These are phyloP conservation scores for Musca vetustissima DNA, from an alignment of 1,140 invertebrate genomes.

Conservation along the genomic window DNA sequence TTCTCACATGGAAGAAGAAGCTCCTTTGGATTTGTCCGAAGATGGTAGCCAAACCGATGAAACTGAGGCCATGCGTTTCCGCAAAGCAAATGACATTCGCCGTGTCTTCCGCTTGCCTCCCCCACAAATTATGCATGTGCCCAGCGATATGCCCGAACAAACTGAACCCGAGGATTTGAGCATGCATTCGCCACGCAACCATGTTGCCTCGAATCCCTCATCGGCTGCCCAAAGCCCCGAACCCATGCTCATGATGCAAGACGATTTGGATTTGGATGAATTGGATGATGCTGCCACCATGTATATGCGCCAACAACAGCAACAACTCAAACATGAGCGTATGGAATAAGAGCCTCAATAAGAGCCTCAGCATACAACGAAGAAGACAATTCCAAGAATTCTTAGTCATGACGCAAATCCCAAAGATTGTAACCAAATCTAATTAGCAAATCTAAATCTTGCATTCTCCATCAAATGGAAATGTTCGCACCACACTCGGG, in stretches of 20 bases:
- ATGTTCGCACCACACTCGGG: too few relatives aligned
- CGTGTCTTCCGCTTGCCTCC: constrained; percentile 56
- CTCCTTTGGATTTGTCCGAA: constrained; percentile 47
- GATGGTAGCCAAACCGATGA: constrained; percentile 45
- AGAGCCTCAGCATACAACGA: background rate
- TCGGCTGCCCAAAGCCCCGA: constrained; percentile 24
- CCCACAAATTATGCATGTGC: constrained; percentile 44
- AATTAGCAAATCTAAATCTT: background rate
- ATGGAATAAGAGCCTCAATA: constrained; percentile 5
- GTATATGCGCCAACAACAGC: constrained; percentile 45
- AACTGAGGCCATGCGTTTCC: constrained; percentile 28
- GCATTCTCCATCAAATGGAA: constrained; percentile 17
- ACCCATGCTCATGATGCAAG: constrained; percentile 33
- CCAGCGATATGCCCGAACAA: constrained; percentile 66
- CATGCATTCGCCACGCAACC: constrained; percentile 57
- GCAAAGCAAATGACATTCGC: constrained; percentile 59
- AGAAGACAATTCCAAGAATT: background rate
- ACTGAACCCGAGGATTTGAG: constrained; percentile 87
- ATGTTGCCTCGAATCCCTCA: background rate
- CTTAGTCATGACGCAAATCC: background rate
- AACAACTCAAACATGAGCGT: background rate
- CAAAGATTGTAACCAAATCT: background rate
- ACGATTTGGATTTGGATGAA: constrained; percentile 53
- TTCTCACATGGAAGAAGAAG: constrained; percentile 39
- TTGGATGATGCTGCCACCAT: constrained; percentile 50